These are phyloP conservation scores for Lutraria rhynchaena DNA, from an alignment of 1,140 invertebrate genomes.

Conservation along the genomic window DNA sequence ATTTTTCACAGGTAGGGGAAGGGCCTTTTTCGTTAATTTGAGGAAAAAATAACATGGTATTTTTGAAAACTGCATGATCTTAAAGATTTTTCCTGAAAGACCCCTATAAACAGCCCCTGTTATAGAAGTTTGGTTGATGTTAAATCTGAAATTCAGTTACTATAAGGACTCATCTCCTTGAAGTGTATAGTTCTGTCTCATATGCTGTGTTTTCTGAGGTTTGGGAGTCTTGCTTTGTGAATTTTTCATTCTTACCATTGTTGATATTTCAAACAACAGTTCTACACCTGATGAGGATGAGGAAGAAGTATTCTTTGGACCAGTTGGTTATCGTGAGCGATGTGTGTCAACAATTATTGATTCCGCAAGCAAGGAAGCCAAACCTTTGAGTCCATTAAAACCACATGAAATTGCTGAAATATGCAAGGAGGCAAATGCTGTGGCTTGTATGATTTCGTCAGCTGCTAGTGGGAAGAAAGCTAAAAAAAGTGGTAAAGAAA, in stretches of 20 bases:
- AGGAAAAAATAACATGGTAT: too few species aligned
- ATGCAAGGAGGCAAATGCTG: constrained; percentile 69
- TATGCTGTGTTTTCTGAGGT: too few species aligned
- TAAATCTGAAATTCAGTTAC: too few species aligned
- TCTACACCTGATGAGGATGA: constrained; percentile 59
- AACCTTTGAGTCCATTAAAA: constrained; percentile 70
- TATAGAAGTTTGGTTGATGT: neutral
- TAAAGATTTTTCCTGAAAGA: neutral
- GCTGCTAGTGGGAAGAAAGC: constrained; percentile 26
- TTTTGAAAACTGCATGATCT: too few species aligned
- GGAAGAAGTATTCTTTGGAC: constrained; percentile 76
- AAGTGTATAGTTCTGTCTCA: too few species aligned
- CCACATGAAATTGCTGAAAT: constrained; percentile 69
- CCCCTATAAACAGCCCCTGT: neutral
- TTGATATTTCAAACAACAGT: too few species aligned
- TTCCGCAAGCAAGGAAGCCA: constrained; percentile 38
- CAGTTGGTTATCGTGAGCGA: constrained; percentile 71
- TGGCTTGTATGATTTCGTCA: constrained; percentile 61
- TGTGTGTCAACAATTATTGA: constrained; percentile 64
- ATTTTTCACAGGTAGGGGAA: too few species aligned
- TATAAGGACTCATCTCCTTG: too few species aligned
- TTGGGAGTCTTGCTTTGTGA: too few species aligned
- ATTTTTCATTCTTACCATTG: too few species aligned
- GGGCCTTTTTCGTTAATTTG: too few species aligned
- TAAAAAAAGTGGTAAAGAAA: constrained; percentile 18